phyloP scores from a whole-genome alignment of 2,888 invertebrate species.

The Eudemis profundana region DNA sequence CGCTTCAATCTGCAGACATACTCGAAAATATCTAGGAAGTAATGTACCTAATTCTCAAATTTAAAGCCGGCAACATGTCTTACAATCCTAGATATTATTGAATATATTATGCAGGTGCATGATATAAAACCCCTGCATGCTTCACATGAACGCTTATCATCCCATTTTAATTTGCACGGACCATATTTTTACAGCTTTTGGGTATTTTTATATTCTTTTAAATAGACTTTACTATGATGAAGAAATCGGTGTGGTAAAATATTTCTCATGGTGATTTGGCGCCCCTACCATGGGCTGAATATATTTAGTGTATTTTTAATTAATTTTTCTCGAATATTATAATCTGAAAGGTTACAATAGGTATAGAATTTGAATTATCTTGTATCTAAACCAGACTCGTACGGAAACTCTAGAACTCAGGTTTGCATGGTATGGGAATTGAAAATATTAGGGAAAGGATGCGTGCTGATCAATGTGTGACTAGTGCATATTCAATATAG shows the following conservation, averaged over 20 bases:
- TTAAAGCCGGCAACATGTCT: neutral
- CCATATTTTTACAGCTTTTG: conserved; percentile 65
- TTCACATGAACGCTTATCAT: conserved; percentile 67
- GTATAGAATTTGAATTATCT: neutral
- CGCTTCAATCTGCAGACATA: conserved; percentile 31
- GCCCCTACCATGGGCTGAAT: conserved; percentile 78
- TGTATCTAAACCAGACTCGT: neutral
- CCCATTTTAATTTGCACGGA: conserved; percentile 68
- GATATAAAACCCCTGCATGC: conserved; percentile 61
- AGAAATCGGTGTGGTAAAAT: conserved; percentile 81
- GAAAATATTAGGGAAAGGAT: conserved; percentile 4
- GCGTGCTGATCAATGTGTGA: conserved; percentile 35
- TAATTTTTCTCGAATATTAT: conserved; percentile 19
- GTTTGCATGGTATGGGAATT: conserved; percentile 30
- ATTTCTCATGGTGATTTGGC: conserved; percentile 76
- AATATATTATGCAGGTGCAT: conserved; percentile 54
- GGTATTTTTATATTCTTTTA: conserved; percentile 61
- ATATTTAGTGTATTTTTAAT: conserved; percentile 54
- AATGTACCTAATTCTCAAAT: neutral
- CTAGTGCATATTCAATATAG: conserved; percentile 28
- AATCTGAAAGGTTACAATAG: neutral
- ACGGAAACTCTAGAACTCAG: neutral
- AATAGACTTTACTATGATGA: conserved; percentile 67
- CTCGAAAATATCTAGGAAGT: conserved; percentile 35
- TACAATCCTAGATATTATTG: conserved; percentile 52